Conservation (phyloP, 2,888 invertebrate genomes). For the Linyphia triangularis region DNA sequence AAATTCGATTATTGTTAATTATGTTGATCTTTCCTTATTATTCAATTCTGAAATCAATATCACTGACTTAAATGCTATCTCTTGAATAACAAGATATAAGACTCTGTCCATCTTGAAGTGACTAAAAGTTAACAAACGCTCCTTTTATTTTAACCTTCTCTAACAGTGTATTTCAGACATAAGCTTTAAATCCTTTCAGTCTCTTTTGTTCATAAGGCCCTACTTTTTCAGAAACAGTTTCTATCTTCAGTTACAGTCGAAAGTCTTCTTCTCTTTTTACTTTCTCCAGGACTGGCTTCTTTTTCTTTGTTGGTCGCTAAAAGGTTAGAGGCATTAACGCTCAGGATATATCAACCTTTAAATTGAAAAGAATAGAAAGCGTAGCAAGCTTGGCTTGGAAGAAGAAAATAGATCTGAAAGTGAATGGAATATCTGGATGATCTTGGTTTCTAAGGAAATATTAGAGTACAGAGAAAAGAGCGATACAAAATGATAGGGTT, state of each 20-base stretch:
- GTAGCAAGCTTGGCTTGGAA: neutral
- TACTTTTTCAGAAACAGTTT: constrained; percentile 18
- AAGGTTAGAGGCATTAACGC: constrained; percentile 30
- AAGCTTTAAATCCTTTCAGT: constrained; percentile 25
- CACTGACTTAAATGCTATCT: constrained; percentile 15
- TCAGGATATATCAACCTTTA: neutral
- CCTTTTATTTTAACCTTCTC: neutral
- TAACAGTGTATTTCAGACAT: neutral
- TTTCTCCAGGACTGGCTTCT: neutral
- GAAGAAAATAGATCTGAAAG: neutral
- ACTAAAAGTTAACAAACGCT: neutral
- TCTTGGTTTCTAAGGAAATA: neutral
- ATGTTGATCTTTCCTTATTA: constrained; percentile 2
- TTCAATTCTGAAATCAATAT: constrained; percentile 19
- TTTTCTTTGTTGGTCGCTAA: constrained; percentile 5
- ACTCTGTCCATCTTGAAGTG: neutral
- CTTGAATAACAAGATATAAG: neutral
- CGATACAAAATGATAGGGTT: neutral
- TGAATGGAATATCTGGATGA: neutral
- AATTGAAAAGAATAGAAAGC: constrained; percentile 10
- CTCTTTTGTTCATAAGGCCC: constrained; percentile 29
- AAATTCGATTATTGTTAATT: no score
- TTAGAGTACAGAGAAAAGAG: neutral
- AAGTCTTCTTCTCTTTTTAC: neutral
- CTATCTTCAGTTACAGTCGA: neutral